phyloP scores from a whole-genome alignment of 2,113 vertebrate species.

The Poeciliopsis turrubarensis region DNA sequence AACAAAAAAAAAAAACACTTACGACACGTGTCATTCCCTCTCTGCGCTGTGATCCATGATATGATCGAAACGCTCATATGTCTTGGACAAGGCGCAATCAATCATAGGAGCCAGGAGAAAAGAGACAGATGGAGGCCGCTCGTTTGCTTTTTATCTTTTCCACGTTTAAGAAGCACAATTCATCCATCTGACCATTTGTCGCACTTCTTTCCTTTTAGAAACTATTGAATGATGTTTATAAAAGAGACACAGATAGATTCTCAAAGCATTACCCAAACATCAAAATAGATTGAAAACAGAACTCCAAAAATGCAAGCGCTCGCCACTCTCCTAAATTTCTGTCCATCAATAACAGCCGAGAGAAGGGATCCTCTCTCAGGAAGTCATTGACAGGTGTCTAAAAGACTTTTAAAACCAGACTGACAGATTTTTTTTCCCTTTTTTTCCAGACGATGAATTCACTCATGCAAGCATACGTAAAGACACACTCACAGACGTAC shows the following conservation, averaged over 20 bases:
- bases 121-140: slow-evolving; percentile 29
- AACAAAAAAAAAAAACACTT: slow-evolving; percentile 48
- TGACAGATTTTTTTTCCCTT: slow-evolving; percentile 12
- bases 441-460: slow-evolving; percentile 9
- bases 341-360: slow-evolving; percentile 44
- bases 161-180: slow-evolving; percentile 26
- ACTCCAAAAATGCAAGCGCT: slow-evolving; percentile 45
- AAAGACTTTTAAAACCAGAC: slow-evolving; percentile 51
- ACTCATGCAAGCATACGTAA: slow-evolving; percentile 17
- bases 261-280: slow-evolving; percentile 57
- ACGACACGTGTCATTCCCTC: slow-evolving; percentile 69
- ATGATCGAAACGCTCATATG: slow-evolving; percentile 58
- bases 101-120: slow-evolving; percentile 53
- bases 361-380: slow-evolving; percentile 54
- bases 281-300: slow-evolving; percentile 56
- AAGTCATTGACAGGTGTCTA: slow-evolving; percentile 67
- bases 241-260: slow-evolving; percentile 49
- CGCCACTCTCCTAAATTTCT: slow-evolving; percentile 21
- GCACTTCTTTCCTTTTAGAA: slow-evolving; percentile 29
- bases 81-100: slow-evolving; percentile 63
- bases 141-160: slow-evolving; percentile 39
- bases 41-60: slow-evolving; percentile 65
- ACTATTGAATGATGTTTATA: slow-evolving; percentile 61
- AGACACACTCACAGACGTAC: slow-evolving; percentile 25
- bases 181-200: slow-evolving; percentile 45